These are phyloP conservation scores for Agrochola macilenta DNA, from an alignment of 2,888 invertebrate genomes.

Conservation along the genomic window DNA sequence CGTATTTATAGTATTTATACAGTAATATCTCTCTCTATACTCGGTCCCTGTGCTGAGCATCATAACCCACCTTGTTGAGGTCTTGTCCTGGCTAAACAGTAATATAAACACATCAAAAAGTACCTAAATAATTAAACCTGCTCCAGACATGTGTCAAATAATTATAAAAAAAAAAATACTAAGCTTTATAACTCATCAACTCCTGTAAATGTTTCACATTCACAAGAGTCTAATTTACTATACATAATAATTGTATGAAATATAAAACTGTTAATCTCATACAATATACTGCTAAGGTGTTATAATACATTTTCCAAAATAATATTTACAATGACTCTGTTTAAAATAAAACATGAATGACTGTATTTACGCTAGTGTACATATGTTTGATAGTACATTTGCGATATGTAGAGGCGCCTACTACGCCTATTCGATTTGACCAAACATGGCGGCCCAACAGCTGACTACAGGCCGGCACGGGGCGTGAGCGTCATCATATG, in stretches of 20 bases:
- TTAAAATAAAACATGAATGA: conserved; percentile 73
- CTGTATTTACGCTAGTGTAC: conserved; percentile 75
- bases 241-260: conserved; percentile 3
- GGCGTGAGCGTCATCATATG: conserved; percentile 85
- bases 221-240: neutral
- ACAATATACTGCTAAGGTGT: neutral
- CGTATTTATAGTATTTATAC: neutral
- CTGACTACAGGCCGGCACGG: conserved; percentile 90
- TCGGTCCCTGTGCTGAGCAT: neutral
- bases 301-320: conserved; percentile 1
- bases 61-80: neutral
- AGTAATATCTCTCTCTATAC: neutral
- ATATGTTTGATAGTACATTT: conserved; percentile 78
- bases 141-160: neutral
- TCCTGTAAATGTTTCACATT: conserved; percentile 3
- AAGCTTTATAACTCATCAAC: neutral
- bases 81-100: neutral
- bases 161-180: neutral
- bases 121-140: neutral
- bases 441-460: conserved; percentile 91
- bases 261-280: neutral
- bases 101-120: conserved; percentile 6
- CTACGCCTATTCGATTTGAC: conserved; percentile 89
- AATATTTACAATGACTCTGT: conserved; percentile 17
- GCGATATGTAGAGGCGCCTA: conserved; percentile 81